phyloP scores from a whole-genome alignment of 2,888 invertebrate species.

The Stenotaenia linearis region DNA sequence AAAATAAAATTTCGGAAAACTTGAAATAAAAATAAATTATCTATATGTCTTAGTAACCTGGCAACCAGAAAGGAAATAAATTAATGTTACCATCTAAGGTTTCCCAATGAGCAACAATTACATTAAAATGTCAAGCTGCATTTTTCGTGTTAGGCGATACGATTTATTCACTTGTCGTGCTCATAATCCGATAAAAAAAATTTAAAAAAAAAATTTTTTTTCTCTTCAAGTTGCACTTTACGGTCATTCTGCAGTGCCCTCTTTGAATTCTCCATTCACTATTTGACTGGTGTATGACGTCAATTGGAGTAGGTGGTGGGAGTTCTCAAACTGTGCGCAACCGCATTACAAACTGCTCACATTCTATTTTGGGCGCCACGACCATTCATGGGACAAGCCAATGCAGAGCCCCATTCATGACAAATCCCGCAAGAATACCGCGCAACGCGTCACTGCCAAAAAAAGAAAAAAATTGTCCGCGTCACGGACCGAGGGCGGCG shows the following conservation, averaged over 20 bases:
- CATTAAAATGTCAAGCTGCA: background rate
- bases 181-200: background rate
- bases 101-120: too few relatives aligned
- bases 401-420: background rate
- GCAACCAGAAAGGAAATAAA: too few relatives aligned
- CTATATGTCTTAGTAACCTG: too few relatives aligned
- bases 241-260: background rate
- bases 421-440: background rate
- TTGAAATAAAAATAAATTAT: too few relatives aligned
- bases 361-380: background rate
- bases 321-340: background rate
- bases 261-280: background rate
- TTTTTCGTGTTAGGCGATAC: background rate
- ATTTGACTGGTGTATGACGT: background rate
- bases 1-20: too few relatives aligned
- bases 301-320: background rate
- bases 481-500: background rate
- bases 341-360: background rate
- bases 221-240: background rate
- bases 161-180: background rate
- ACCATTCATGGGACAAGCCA: background rate
- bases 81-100: too few relatives aligned
- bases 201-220: background rate
- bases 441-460: background rate
- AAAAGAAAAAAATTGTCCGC: background rate